phyloP scores from a whole-genome alignment of 37 sponge, comb jelly and placozoan genomes.

The Aphrocallistes beatrix region DNA sequence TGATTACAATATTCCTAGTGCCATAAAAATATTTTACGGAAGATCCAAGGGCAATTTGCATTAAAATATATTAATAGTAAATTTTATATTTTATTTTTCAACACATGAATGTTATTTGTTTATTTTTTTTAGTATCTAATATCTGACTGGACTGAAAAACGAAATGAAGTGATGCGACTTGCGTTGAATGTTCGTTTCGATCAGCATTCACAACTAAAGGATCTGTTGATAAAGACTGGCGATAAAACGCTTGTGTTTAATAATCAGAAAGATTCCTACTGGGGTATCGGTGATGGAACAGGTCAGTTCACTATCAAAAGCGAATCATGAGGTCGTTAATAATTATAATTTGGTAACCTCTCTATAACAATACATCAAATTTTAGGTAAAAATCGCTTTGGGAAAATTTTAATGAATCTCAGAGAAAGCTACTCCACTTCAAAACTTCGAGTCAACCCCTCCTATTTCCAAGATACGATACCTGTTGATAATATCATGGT shows the following conservation, averaged over 20 bases:
- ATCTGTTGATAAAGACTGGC: neutral
- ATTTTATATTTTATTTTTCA: too few relatives aligned
- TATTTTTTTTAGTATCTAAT: neutral
- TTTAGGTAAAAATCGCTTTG: neutral
- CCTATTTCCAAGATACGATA: too few relatives aligned
- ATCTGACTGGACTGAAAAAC: neutral
- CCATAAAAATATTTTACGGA: too few relatives aligned
- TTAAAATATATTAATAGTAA: too few relatives aligned
- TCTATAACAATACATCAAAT: neutral
- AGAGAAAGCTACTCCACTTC: neutral
- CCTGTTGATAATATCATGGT: too few relatives aligned
- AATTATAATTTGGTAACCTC: neutral
- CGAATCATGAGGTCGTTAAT: neutral
- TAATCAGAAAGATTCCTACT: neutral
- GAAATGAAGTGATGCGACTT: neutral
- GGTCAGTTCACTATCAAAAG: neutral
- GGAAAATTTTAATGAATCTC: neutral
- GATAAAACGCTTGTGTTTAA: neutral
- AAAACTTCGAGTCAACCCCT: too few relatives aligned
- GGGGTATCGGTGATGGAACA: constrained; percentile 12
- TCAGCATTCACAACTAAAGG: neutral
- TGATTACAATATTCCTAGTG: too few relatives aligned
- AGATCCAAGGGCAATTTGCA: too few relatives aligned
- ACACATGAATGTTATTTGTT: too few relatives aligned
- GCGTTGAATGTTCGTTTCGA: neutral